Evolutionary conservation across 2,797 vertebrate genomes (phyloP).

Genomic region (Coracias cyanogaster): DNA sequence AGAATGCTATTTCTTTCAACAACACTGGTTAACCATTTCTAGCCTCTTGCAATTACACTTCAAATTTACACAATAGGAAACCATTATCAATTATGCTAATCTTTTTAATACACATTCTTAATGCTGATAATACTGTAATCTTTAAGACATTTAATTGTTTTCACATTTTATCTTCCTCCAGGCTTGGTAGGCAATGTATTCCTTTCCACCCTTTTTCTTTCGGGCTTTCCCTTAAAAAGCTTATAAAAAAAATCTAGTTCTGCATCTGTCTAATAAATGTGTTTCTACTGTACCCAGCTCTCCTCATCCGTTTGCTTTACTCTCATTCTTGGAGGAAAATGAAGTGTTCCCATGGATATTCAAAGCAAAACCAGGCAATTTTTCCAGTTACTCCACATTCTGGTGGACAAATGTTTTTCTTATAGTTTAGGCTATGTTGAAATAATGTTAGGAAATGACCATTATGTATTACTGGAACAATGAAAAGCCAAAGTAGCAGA

Average conservation of each 20-base stretch:
- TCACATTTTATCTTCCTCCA: conserved; percentile 19
- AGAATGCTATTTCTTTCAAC: not conserved
- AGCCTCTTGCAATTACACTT: not conserved
- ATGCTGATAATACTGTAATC: not conserved
- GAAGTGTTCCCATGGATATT: not conserved
- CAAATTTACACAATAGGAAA: not conserved
- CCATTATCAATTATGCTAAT: conserved; percentile 6
- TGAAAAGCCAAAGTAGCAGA: not conserved
- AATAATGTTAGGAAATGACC: not conserved
- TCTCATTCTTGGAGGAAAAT: not conserved
- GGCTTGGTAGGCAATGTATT: not conserved
- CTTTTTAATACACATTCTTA: not conserved
- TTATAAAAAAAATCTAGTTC: not conserved
- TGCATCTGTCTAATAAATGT: not conserved
- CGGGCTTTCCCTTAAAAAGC: not conserved
- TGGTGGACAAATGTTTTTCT: not conserved
- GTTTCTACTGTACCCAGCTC: not conserved
- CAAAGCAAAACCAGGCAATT: not conserved
- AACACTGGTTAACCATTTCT: not conserved
- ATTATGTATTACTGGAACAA: not conserved
- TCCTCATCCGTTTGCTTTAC: not conserved
- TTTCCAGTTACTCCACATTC: not conserved
- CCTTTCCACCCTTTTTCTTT: not conserved
- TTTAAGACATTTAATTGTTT: conserved; percentile 8
- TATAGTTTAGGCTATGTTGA: not conserved